phyloP scores from a whole-genome alignment of 2,797 vertebrate species.

The Takifugu ocellatus region DNA sequence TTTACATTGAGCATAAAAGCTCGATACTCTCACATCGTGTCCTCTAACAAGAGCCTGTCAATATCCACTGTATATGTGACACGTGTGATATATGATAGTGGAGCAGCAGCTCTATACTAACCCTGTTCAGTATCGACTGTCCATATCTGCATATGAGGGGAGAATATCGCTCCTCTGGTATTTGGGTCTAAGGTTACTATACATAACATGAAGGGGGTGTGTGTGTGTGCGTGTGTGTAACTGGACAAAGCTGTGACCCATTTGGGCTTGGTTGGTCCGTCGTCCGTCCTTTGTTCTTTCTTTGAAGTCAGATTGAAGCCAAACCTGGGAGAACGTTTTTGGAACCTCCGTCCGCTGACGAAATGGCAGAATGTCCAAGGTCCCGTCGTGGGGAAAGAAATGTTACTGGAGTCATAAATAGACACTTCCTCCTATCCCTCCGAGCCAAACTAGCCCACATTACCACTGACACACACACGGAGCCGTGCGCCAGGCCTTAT shows the following conservation, averaged over 20 bases:
- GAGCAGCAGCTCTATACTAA: constrained; percentile 57
- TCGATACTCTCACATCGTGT: constrained; percentile 43
- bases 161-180: constrained; percentile 31
- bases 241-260: constrained; percentile 25
- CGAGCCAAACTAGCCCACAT: constrained; percentile 50
- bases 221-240: background rate
- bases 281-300: background rate
- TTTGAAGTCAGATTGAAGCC: constrained; percentile 34
- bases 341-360: constrained; percentile 46
- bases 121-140: constrained; percentile 52
- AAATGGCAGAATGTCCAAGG: constrained; percentile 41
- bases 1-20: constrained; percentile 48
- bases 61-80: constrained; percentile 54
- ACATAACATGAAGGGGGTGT: constrained; percentile 28
- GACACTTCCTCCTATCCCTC: constrained; percentile 24
- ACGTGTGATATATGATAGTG: constrained; percentile 58
- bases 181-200: constrained; percentile 55
- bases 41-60: constrained; percentile 58
- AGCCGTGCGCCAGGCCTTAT: constrained; percentile 59
- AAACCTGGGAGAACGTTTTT: constrained; percentile 41
- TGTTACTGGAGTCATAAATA: background rate
- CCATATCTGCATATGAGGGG: constrained; percentile 49
- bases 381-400: constrained; percentile 21
- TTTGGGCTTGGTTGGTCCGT: constrained; percentile 12
- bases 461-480: constrained; percentile 44